Conservation (phyloP, 2,113 vertebrate species). For the Marmota monax region DNA sequence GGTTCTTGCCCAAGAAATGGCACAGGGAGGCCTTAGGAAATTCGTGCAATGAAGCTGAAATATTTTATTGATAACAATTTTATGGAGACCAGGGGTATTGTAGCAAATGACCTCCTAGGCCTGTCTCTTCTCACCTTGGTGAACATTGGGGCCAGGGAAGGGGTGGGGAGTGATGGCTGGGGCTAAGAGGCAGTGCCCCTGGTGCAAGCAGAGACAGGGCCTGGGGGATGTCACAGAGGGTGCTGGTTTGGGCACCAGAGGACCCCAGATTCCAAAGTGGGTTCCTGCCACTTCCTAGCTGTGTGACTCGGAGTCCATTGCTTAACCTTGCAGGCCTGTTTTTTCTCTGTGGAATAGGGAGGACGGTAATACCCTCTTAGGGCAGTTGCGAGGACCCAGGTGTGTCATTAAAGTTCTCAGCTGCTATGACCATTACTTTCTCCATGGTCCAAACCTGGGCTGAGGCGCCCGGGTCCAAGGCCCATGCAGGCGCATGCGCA, state of each 20-base stretch:
- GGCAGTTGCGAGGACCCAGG: neutral
- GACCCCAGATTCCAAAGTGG: neutral
- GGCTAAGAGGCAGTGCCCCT: neutral
- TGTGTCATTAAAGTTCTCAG: neutral
- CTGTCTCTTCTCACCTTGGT: too few species aligned
- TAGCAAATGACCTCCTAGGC: too few species aligned
- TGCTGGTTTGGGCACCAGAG: neutral
- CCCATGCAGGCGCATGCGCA: slow-evolving; percentile 55
- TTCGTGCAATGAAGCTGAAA: too few species aligned
- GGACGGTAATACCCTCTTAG: too few species aligned
- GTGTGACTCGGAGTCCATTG: too few species aligned
- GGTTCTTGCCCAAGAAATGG: too few species aligned
- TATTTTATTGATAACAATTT: too few species aligned
- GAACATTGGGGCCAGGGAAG: neutral
- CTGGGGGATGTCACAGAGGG: neutral
- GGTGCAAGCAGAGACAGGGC: neutral
- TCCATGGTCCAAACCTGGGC: rapidly evolving
- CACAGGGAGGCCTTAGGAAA: too few species aligned
- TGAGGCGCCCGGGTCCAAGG: neutral
- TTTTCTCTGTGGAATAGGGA: too few species aligned
- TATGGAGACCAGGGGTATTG: too few species aligned
- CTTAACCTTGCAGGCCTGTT: too few species aligned
- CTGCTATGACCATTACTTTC: neutral
- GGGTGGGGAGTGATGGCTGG: neutral
- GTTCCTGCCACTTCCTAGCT: too few species aligned